These are phyloP conservation scores for Andrena flavipes DNA, from an alignment of 2,888 invertebrate species.

Conservation along the genomic window DNA sequence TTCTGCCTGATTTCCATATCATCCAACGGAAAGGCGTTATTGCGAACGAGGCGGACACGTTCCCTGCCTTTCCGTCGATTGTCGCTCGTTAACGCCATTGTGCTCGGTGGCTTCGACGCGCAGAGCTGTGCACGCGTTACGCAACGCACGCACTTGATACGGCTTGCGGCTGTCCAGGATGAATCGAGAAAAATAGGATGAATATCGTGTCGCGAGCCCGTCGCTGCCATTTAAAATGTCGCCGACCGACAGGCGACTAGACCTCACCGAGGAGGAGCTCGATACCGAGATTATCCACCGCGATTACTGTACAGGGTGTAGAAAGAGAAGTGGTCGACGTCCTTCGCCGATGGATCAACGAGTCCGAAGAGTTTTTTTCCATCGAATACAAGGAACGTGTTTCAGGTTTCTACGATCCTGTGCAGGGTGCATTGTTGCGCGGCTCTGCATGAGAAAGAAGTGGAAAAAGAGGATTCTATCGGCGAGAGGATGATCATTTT, in stretches of 20 bases:
- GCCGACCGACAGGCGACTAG: constrained; percentile 2
- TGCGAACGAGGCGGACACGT: constrained; percentile 50
- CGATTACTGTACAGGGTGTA: too few relatives aligned
- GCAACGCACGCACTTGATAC: constrained; percentile 68
- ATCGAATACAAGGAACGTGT: too few relatives aligned
- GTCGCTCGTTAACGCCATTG: constrained; percentile 70
- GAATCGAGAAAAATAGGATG: constrained; percentile 53
- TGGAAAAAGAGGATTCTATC: constrained; percentile 20
- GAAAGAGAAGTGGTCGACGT: too few relatives aligned
- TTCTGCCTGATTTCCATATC: background rate
- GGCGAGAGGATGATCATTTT: constrained; percentile 58
- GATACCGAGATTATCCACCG: background rate
- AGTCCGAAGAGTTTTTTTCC: too few relatives aligned
- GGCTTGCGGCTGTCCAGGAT: constrained; percentile 60
- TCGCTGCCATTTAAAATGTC: constrained; percentile 36
- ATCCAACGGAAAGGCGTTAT: constrained; percentile 52
- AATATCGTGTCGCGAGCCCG: constrained; percentile 54
- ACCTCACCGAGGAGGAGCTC: constrained; percentile 1
- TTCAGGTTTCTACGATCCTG: background rate
- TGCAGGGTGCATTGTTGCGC: background rate
- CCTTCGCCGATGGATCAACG: too few relatives aligned
- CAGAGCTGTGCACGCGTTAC: constrained; percentile 57
- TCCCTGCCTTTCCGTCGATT: constrained; percentile 58
- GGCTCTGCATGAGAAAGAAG: constrained; percentile 20
- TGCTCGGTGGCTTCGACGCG: constrained; percentile 38